A percentile compares a stretch with the other conserved stretches of the same genome.
Evolutionary conservation across 2,797 vertebrate genomes (phyloP).

Genomic region (Crenuchus spilurus): DNA sequence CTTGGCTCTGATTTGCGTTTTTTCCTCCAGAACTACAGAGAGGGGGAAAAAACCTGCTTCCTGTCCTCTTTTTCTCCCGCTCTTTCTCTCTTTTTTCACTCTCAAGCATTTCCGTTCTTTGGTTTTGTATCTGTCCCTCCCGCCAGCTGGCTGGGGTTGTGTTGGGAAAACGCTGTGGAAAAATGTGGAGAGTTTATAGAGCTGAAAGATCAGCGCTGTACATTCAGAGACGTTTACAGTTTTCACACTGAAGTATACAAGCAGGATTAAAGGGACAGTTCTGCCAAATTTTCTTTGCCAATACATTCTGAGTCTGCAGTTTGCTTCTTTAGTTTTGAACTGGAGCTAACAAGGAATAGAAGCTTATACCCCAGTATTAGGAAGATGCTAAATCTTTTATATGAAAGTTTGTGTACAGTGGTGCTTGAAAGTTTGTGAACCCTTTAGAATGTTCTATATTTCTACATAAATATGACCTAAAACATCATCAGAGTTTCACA

Average conservation of each 20-base stretch:
- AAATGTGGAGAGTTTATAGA: slow-evolving; percentile 55
- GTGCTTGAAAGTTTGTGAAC: too few species aligned
- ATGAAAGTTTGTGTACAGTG: too few species aligned
- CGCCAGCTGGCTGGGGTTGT: slow-evolving; percentile 70
- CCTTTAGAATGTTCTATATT: too few species aligned
- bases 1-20: slow-evolving; percentile 45
- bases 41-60: slow-evolving; percentile 56
- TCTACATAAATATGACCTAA: too few species aligned
- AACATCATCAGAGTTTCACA: too few species aligned
- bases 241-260: neutral
- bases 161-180: slow-evolving; percentile 61
- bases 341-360: neutral
- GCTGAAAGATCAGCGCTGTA: neutral
- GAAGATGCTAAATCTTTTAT: too few species aligned
- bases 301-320: neutral
- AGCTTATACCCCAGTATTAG: too few species aligned
- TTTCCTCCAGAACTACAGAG: slow-evolving; percentile 46
- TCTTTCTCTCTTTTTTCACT: slow-evolving; percentile 29
- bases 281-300: neutral
- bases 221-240: neutral
- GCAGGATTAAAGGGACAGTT: neutral
- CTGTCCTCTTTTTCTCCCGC: slow-evolving; percentile 47
- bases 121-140: slow-evolving; percentile 49
- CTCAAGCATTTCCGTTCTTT: slow-evolving; percentile 69
- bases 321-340: neutral